Percentiles rank a stretch among this genome's conserved stretches.
Conservation (phyloP, 2,888 invertebrate genomes). For the Lymantria monacha region DNA sequence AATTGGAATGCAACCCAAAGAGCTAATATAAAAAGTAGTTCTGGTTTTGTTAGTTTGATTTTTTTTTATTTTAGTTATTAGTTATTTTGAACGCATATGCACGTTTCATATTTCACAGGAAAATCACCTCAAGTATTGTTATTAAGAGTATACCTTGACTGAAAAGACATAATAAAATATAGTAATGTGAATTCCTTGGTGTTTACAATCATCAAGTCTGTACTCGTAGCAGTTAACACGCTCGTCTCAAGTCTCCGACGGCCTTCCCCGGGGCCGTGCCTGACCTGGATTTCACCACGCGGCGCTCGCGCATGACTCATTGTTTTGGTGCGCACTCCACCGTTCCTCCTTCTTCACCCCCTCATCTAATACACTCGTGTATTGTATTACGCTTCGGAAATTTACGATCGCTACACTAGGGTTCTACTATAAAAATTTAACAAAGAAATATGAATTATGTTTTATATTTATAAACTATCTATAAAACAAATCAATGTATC, state of each 20-base stretch:
- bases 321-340: constrained; percentile 50
- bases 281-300: constrained; percentile 65
- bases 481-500: constrained; percentile 23
- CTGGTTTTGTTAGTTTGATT: too few species aligned
- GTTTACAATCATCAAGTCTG: constrained; percentile 34
- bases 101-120: too few species aligned
- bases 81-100: too few species aligned
- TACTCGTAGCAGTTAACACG: constrained; percentile 25
- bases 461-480: constrained; percentile 20
- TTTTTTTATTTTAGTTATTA: too few species aligned
- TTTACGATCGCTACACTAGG: constrained; percentile 10
- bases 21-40: too few species aligned
- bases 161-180: not conserved
- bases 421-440: constrained; percentile 24
- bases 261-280: constrained; percentile 65
- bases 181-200: constrained; percentile 9
- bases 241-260: constrained; percentile 36
- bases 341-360: constrained; percentile 17
- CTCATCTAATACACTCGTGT: constrained; percentile 16
- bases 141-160: too few species aligned
- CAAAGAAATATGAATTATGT: constrained; percentile 6
- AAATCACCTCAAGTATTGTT: too few species aligned
- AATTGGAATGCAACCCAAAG: too few species aligned
- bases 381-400: constrained; percentile 35
- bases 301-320: constrained; percentile 58